Evolutionary conservation across 2,888 invertebrate genomes (phyloP).

Genomic region (Caenorhabditis sp.): DNA sequence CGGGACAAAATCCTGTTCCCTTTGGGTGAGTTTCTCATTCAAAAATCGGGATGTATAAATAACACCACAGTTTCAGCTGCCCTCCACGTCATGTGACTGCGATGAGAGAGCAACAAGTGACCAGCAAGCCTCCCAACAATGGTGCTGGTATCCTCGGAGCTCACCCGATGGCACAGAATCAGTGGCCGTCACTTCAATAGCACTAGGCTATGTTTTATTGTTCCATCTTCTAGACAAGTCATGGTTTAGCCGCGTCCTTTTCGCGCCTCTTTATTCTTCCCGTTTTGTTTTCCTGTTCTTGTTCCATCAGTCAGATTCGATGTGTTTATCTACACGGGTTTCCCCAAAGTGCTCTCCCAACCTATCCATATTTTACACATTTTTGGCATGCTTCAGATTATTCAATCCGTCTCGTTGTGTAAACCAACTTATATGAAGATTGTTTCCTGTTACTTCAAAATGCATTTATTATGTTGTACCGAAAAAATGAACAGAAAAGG

Average conservation of each 20-base stretch:
- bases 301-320: slow-evolving; percentile 40
- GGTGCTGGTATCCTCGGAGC: slow-evolving; percentile 44
- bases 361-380: slow-evolving; percentile 7
- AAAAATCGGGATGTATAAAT: background rate
- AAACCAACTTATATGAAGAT: slow-evolving; percentile 21
- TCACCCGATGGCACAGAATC: slow-evolving; percentile 32
- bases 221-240: slow-evolving; percentile 43
- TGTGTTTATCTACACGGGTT: slow-evolving; percentile 52
- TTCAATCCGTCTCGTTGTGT: slow-evolving; percentile 10
- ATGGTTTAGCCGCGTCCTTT: slow-evolving; percentile 43
- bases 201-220: slow-evolving; percentile 21
- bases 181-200: slow-evolving; percentile 26
- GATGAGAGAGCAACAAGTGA: slow-evolving; percentile 30
- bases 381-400: slow-evolving; percentile 31
- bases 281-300: slow-evolving; percentile 26
- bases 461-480: slow-evolving; percentile 49
- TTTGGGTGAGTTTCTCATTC: slow-evolving; percentile 43
- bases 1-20: slow-evolving; percentile 53
- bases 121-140: slow-evolving; percentile 15
- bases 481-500: background rate
- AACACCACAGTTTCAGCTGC: slow-evolving; percentile 31
- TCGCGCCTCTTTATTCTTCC: slow-evolving; percentile 9
- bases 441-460: slow-evolving; percentile 12
- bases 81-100: slow-evolving; percentile 53
- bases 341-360: slow-evolving; percentile 14